These are phyloP conservation scores for Heteromormyrus szaboi DNA, from an alignment of 2,797 vertebrate genomes.

Conservation along the genomic window DNA sequence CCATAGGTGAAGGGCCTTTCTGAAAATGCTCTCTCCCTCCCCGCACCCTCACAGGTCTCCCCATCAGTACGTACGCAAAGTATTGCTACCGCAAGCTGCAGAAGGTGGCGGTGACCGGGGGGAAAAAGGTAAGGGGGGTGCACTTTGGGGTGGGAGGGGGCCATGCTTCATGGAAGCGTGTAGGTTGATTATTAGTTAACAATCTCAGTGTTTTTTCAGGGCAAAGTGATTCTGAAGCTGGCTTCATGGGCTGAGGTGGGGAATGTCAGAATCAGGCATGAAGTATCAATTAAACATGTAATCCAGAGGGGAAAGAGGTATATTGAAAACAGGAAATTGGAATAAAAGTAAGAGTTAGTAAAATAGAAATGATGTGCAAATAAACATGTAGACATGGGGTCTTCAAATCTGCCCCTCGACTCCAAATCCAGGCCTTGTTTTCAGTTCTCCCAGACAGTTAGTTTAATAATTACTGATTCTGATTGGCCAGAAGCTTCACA, in stretches of 20 bases:
- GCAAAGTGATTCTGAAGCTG: neutral
- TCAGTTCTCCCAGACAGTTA: neutral
- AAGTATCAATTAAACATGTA: neutral
- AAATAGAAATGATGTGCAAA: neutral
- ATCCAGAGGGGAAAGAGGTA: neutral
- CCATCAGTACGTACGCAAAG: constrained; percentile 68
- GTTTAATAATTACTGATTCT: neutral
- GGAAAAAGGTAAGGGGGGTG: constrained; percentile 64
- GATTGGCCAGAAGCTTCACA: neutral
- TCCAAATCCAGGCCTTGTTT: neutral
- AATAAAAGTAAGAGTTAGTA: neutral
- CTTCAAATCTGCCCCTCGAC: neutral
- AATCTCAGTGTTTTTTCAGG: neutral
- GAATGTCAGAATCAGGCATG: neutral
- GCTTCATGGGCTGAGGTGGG: neutral
- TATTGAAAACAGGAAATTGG: neutral
- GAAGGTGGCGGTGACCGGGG: constrained; percentile 68
- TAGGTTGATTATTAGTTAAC: neutral
- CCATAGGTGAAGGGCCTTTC: neutral
- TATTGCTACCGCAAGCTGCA: constrained; percentile 74
- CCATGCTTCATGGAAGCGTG: neutral
- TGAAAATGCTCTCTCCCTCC: neutral
- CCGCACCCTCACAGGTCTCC: constrained; percentile 52
- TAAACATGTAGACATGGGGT: neutral
- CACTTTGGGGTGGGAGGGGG: neutral